Base-by-base conservation (phyloP, 2,113 vertebrate genomes). In the Ciconia boyciana region DNA sequence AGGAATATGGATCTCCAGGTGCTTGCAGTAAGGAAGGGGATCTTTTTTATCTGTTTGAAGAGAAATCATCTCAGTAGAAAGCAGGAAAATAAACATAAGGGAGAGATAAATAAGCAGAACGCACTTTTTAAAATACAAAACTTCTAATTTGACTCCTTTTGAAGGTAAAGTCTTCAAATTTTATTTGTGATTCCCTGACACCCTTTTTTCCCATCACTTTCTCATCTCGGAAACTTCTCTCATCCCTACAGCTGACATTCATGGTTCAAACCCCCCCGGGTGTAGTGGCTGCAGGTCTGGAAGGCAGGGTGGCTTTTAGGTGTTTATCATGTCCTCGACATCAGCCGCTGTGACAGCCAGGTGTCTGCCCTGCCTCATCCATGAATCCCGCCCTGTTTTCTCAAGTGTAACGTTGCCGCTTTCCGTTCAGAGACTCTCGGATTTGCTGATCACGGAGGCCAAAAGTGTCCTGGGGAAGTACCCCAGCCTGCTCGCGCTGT, bases 281-380 rank as follows among this genome's bases (percentile, higher is more conserved):
- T 2, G 43, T 5, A 15, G 68, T 16, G 54, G 6, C 48, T 7
- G n/a, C 9, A 0, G 2, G 18, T 13, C 43, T 7, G 32, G 14
- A 21, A 8, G 58, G 36, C 60, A 5, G 49, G 16, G 2, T 29
- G 36, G 31, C 46, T 26, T 52, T 51, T 32, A 3, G 69, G 46
- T 4, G 2, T 15, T 44, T 7, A 2, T 16, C 13, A 0, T 1
- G 12, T 24, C 48, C 25, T 16, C 7, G 3, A 18, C 36, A 4
- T 60, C 31, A 6, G 26, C 3, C 8, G 62, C 54, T 31, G 55
- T 8, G 26, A 4, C 25, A 25, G 74, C 16, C 6, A 3, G 6
- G 10, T 5, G 41, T 31, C 36, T 29, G 54, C 52, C 62, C 55
- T 26, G 21, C 54, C 36, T 51, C 26, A 11, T 12, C 51, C 52